Conservation (phyloP, 2,797 vertebrate genomes). For the Sebastes hubbsi region DNA sequence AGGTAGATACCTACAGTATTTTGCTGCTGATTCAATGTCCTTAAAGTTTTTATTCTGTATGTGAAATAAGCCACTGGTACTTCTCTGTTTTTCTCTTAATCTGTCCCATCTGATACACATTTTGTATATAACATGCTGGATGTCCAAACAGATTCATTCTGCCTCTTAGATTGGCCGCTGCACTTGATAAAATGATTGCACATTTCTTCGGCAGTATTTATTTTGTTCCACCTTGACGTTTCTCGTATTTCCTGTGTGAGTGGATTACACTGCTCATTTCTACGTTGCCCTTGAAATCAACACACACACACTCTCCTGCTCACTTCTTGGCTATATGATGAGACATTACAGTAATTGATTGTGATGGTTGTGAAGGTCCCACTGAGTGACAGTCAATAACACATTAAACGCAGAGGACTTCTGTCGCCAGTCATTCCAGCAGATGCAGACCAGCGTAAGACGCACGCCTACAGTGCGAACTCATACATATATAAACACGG, state of each 20-base stretch:
- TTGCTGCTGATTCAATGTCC: not conserved
- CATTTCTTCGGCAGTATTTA: not conserved
- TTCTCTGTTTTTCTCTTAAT: not conserved
- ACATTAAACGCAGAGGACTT: conserved; percentile 35
- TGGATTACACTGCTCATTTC: conserved; percentile 12
- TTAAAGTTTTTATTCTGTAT: not conserved
- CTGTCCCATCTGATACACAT: not conserved
- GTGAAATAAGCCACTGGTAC: not conserved
- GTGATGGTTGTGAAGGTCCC: conserved; percentile 62
- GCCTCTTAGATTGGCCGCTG: not conserved
- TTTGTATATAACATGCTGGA: not conserved
- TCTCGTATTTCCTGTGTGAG: not conserved
- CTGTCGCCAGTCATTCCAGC: conserved; percentile 40
- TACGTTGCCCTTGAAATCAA: conserved; percentile 54
- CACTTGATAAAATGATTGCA: not conserved
- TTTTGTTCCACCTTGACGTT: not conserved
- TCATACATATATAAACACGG: not conserved
- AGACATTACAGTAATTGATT: conserved; percentile 56
- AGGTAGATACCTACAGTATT: not conserved
- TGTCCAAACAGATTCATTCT: not conserved
- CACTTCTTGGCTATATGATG: conserved; percentile 34
- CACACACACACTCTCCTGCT: not conserved
- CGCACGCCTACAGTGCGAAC: not conserved
- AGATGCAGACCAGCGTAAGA: not conserved
- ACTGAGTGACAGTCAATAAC: conserved; percentile 60